phyloP scores from a whole-genome alignment of 2,113 vertebrate genomes.

The Taxidea taxus region DNA sequence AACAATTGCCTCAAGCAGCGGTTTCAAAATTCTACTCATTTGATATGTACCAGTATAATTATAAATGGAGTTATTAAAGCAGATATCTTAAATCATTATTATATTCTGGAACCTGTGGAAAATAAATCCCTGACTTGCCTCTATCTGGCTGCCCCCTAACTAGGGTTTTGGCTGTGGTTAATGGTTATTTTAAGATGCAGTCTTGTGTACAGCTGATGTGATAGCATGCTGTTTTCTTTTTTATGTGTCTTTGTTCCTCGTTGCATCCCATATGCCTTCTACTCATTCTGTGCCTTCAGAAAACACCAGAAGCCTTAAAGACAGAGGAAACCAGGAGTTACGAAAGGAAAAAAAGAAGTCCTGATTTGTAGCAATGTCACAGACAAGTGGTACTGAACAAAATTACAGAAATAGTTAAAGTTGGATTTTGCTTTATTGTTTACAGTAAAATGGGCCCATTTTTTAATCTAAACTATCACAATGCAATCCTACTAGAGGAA shows the following conservation, averaged over 20 bases:
- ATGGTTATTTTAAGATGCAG: background rate
- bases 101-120: background rate
- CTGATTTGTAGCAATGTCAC: too few relatives aligned
- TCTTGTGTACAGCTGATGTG: too few relatives aligned
- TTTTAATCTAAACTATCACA: background rate
- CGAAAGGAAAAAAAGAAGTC: background rate
- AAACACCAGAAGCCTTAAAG: background rate
- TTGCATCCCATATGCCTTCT: background rate
- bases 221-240: background rate
- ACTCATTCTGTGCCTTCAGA: background rate
- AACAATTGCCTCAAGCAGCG: background rate
- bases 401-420: background rate
- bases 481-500: background rate
- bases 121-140: background rate
- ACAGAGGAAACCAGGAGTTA: background rate
- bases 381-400: background rate
- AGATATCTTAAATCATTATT: background rate
- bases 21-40: background rate
- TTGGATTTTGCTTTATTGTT: background rate
- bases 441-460: background rate
- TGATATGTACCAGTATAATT: background rate
- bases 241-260: background rate
- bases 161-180: background rate
- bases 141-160: too few relatives aligned
- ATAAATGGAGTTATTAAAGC: background rate